Conservation (phyloP, 2,888 invertebrate species). For the Sinelater perroti region DNA sequence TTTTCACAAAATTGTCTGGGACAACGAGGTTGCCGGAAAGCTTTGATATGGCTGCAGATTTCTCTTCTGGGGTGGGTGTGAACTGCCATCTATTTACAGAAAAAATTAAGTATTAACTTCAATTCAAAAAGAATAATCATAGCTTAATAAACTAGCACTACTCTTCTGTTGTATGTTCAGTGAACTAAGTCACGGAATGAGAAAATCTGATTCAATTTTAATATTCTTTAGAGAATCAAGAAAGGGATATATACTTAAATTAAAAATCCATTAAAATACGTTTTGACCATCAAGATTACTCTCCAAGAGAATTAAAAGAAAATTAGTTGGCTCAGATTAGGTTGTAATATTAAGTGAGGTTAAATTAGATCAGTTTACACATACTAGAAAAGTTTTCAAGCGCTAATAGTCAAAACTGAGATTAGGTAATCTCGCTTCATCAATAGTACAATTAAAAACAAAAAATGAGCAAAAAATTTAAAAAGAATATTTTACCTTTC, state of each 20-base stretch:
- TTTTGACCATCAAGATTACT: no score
- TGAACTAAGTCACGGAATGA: background rate
- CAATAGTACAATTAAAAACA: background rate
- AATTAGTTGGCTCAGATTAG: no score
- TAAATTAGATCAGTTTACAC: background rate
- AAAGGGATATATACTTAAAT: no score
- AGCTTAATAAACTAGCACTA: background rate
- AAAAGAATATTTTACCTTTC: slow-evolving; percentile 58
- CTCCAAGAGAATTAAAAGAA: no score
- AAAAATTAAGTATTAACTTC: background rate
- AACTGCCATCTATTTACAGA: slow-evolving; percentile 81
- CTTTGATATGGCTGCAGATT: slow-evolving; percentile 68
- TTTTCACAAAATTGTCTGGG: slow-evolving; percentile 81
- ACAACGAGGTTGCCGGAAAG: slow-evolving; percentile 75
- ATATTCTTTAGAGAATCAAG: no score
- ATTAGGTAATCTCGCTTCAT: no score
- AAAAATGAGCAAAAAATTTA: background rate
- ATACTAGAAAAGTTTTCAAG: no score
- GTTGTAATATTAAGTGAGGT: background rate
- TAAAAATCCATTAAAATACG: no score
- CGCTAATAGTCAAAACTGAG: no score
- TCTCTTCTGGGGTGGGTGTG: slow-evolving; percentile 79
- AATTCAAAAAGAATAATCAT: background rate
- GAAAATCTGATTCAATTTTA: no score
- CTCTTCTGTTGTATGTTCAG: background rate